These are phyloP conservation scores for Heterodera schachtii DNA, from an alignment of 1,140 invertebrate genomes.

Conservation along the genomic window DNA sequence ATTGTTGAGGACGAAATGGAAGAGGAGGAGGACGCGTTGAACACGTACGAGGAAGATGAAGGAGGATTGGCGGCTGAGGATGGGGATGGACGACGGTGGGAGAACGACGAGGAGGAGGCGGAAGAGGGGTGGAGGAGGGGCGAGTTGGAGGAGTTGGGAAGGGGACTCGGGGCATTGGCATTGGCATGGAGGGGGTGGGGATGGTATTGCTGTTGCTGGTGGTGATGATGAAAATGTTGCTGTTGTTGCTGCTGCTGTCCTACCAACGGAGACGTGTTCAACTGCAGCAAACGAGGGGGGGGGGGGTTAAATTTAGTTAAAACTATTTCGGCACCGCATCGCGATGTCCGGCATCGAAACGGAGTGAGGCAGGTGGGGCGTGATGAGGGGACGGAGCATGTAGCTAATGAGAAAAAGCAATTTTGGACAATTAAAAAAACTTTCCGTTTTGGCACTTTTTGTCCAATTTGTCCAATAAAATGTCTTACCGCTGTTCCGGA, in stretches of 20 bases:
- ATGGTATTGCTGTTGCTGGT: background rate
- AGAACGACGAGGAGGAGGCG: background rate
- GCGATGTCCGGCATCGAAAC: slow-evolving; percentile 41
- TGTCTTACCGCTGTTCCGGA: slow-evolving; percentile 38
- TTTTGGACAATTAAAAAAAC: too few species aligned
- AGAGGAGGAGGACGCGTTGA: background rate
- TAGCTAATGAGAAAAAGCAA: slow-evolving; percentile 36
- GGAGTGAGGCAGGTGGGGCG: slow-evolving; percentile 47
- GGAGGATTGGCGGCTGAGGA: background rate
- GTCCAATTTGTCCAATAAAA: too few species aligned
- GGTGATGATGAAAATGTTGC: background rate
- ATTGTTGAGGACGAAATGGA: background rate
- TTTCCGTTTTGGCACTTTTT: too few species aligned
- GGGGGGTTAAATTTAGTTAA: slow-evolving; percentile 8
- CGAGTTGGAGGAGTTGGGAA: too few species aligned
- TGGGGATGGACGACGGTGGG: background rate
- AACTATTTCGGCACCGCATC: slow-evolving; percentile 34
- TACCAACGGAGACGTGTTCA: background rate
- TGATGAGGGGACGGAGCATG: slow-evolving; percentile 48
- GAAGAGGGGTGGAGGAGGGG: background rate
- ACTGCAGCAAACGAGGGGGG: background rate
- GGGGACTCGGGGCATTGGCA: too few species aligned
- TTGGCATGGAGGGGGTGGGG: too few species aligned
- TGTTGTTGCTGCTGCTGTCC: background rate
- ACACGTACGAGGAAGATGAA: background rate